Conservation (phyloP, 2,797 vertebrate genomes). For the Phoeniculus purpureus region DNA sequence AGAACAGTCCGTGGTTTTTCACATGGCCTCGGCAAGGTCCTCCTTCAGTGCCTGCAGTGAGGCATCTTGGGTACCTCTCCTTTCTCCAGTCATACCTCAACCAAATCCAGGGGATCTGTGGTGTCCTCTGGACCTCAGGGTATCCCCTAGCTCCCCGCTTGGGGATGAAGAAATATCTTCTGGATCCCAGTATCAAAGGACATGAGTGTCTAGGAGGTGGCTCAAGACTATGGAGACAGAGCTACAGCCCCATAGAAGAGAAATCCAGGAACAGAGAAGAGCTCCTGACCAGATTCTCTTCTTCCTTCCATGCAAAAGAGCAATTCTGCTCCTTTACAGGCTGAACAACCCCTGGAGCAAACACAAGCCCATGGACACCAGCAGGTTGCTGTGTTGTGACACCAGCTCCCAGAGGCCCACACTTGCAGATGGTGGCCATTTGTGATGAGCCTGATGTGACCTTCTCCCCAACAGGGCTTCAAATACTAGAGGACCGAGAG, state of each 20-base stretch:
- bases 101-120: background rate
- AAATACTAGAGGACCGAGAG: background rate
- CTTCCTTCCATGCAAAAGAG: background rate
- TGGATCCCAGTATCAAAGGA: background rate
- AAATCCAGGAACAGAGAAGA: background rate
- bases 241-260: background rate
- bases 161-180: background rate
- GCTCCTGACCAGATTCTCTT: background rate
- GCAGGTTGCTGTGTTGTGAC: background rate
- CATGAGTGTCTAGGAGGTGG: background rate
- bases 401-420: background rate
- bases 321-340: background rate
- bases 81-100: background rate
- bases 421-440: fast-evolving
- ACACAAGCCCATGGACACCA: background rate
- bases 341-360: fast-evolving
- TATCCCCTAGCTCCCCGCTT: background rate
- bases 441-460: background rate
- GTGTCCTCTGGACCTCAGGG: background rate
- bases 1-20: background rate
- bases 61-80: background rate
- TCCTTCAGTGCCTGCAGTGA: fast-evolving
- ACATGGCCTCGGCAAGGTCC: background rate
- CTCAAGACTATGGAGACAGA: background rate
- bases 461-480: background rate